These are phyloP conservation scores for Penaeus japonicus DNA, from an alignment of 1,140 invertebrate genomes.

Conservation along the genomic window DNA sequence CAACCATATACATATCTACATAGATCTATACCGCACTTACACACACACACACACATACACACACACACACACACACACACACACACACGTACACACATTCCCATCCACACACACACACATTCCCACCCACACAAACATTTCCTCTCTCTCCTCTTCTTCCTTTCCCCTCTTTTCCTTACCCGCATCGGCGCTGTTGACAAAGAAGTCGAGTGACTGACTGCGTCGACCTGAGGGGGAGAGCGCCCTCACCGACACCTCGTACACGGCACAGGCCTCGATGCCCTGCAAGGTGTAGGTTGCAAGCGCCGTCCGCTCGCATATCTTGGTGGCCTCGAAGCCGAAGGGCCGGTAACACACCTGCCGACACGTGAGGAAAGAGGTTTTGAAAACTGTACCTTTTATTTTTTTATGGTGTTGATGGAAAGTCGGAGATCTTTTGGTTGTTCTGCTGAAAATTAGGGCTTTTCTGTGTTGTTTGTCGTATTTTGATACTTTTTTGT, in stretches of 20 bases:
- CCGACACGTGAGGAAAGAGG: not conserved
- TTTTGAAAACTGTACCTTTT: too few relatives aligned
- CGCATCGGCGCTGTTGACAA: slow-evolving; percentile 17
- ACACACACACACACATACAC: too few relatives aligned
- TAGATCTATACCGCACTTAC: too few relatives aligned
- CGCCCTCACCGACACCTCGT: slow-evolving; percentile 13
- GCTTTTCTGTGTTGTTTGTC: too few relatives aligned
- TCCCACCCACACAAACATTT: not conserved
- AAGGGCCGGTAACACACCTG: slow-evolving; percentile 30
- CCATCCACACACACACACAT: not conserved
- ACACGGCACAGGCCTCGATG: slow-evolving; percentile 22
- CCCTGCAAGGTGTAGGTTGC: not conserved
- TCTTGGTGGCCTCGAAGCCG: not conserved
- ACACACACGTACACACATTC: not conserved
- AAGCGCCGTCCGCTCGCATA: slow-evolving; percentile 11
- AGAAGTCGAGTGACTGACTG: slow-evolving; percentile 2
- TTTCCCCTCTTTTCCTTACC: not conserved
- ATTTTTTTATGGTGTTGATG: too few relatives aligned
- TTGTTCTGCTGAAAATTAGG: too few relatives aligned
- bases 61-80: not conserved
- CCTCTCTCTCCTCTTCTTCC: not conserved
- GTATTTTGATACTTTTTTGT: not conserved
- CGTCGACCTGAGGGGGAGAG: not conserved
- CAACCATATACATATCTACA: not conserved
- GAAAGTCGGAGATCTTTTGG: too few relatives aligned